Evolutionary conservation across 2,113 vertebrate genomes (phyloP).

Genomic region (Leucosticte australis): DNA sequence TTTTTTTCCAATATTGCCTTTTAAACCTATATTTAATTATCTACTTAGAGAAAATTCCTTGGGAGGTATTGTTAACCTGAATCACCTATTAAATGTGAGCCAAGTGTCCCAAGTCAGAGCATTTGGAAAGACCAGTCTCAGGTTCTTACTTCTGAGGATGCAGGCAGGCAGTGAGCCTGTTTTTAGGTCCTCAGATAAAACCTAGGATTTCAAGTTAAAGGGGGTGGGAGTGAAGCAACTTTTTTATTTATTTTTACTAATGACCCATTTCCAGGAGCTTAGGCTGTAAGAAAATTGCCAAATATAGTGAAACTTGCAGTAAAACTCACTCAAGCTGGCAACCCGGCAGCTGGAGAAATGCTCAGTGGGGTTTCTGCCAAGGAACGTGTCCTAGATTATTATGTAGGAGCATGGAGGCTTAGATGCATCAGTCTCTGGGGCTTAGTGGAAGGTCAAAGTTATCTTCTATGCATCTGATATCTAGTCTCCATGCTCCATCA

Average conservation of each 20-base stretch:
- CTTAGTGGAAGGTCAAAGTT: constrained; percentile 32
- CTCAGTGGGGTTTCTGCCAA: constrained; percentile 43
- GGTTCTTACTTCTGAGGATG: not conserved
- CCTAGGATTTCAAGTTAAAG: not conserved
- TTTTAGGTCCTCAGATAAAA: not conserved
- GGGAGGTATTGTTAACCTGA: not conserved
- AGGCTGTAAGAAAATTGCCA: constrained; percentile 34
- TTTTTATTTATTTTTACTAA: constrained; percentile 2
- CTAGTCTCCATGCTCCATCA: not conserved
- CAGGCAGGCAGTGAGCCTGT: not conserved
- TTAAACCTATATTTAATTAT: not conserved
- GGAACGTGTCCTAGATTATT: constrained; percentile 3
- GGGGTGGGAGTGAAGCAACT: not conserved
- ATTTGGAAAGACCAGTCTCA: not conserved
- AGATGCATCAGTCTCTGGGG: not conserved
- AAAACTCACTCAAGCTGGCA: constrained; percentile 44
- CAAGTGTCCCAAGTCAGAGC: not conserved
- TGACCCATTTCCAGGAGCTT: constrained; percentile 47
- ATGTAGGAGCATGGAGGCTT: not conserved
- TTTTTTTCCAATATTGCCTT: not conserved
- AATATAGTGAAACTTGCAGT: constrained; percentile 38
- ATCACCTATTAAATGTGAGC: not conserved
- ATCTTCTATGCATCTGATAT: not conserved
- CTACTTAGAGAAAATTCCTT: not conserved
- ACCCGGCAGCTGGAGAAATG: not conserved